Percentiles rank a stretch among this genome's conserved stretches.
Evolutionary conservation across 2,888 invertebrate genomes (phyloP).

Genomic region (Spatulosminthurus flaviceps): DNA sequence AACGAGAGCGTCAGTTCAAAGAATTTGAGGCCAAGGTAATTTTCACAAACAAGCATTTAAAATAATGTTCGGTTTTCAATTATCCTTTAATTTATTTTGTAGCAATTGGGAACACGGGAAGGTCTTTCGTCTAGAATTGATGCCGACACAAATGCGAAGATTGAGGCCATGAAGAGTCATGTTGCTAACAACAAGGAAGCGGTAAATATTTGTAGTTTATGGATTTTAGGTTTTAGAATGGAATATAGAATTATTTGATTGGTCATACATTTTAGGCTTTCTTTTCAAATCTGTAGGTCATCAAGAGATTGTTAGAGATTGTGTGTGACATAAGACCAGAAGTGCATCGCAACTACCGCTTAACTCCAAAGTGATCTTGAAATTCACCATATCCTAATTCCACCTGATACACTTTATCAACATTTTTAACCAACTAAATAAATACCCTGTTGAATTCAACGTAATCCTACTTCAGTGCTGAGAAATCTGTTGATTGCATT

Average conservation of each 20-base stretch:
- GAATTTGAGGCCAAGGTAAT: constrained; percentile 90
- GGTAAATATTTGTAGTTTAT: too few species aligned
- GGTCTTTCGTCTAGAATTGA: constrained; percentile 94
- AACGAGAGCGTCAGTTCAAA: constrained; percentile 90
- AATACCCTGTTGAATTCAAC: too few species aligned
- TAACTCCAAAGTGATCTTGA: background rate
- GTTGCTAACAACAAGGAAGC: constrained; percentile 79
- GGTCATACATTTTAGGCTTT: too few species aligned
- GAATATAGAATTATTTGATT: too few species aligned
- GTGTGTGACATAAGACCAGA: constrained; percentile 94
- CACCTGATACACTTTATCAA: too few species aligned
- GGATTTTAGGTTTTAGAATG: too few species aligned
- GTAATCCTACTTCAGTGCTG: too few species aligned
- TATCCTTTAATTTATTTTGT: constrained; percentile 53
- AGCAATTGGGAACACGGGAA: constrained; percentile 95
- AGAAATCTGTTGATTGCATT: too few species aligned
- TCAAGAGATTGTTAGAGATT: constrained; percentile 80
- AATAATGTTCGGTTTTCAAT: too few species aligned
- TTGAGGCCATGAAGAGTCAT: constrained; percentile 86
- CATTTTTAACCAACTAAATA: too few species aligned
- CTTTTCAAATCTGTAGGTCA: constrained; percentile 72
- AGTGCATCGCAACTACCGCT: constrained; percentile 88
- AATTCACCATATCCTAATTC: too few species aligned
- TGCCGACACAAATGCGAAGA: constrained; percentile 82
- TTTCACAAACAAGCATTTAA: background rate